Evolutionary conservation across 53 echinoderm and acorn worm species (phyloP).

Genomic region (Astropecten irregularis): DNA sequence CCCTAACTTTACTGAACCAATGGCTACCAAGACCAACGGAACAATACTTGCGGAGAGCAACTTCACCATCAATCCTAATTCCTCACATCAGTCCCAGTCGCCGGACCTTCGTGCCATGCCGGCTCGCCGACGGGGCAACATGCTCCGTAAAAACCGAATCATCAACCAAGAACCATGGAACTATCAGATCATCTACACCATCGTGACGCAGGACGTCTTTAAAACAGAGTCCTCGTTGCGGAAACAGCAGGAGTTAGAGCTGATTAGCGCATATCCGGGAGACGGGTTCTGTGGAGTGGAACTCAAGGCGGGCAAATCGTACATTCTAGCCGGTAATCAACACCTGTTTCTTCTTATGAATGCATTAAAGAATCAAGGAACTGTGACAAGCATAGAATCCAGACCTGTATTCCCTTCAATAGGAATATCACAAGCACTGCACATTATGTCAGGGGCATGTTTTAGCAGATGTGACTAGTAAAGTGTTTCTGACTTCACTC

Average conservation of each 20-base stretch:
- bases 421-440: too few relatives aligned
- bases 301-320: conserved; percentile 40
- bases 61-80: too few relatives aligned
- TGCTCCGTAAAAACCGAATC: not conserved
- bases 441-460: too few relatives aligned
- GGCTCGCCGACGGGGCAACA: not conserved
- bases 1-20: not conserved
- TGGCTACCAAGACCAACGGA: too few relatives aligned
- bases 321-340: conserved; percentile 12
- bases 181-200: conserved; percentile 71
- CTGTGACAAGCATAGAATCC: too few relatives aligned
- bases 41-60: too few relatives aligned
- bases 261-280: conserved; percentile 50
- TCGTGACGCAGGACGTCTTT: conserved; percentile 71
- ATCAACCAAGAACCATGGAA: conserved; percentile 65
- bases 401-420: too few relatives aligned
- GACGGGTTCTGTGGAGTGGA: conserved; percentile 34
- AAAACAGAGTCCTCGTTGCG: conserved; percentile 50
- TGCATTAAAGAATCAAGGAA: too few relatives aligned
- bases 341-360: not conserved
- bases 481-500: too few relatives aligned
- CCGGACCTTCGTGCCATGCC: conserved; percentile 45
- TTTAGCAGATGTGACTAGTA: too few relatives aligned
- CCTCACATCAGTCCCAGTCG: too few relatives aligned
- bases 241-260: not conserved